Evolutionary conservation across 2,888 invertebrate species (phyloP).

Genomic region (Cephus sareptanus): DNA sequence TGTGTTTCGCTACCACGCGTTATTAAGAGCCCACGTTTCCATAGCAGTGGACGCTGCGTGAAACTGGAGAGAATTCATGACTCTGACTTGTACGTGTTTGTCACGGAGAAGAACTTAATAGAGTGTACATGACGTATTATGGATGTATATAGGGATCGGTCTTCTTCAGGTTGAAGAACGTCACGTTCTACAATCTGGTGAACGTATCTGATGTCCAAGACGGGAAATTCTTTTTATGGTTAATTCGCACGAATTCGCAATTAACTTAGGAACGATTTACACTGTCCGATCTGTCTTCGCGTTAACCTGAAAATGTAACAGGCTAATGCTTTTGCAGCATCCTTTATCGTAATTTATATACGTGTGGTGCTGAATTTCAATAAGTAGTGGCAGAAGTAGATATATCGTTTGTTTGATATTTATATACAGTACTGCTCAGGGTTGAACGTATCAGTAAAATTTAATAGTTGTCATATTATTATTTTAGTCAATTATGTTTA

Average conservation of each 20-base stretch:
- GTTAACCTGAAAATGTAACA: not conserved
- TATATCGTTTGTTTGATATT: not conserved
- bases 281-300: not conserved
- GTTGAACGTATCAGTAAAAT: not conserved
- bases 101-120: not conserved
- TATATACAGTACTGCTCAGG: not conserved
- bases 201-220: not conserved
- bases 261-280: not conserved
- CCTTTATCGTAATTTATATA: not conserved
- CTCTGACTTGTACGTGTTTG: not conserved
- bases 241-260: not conserved
- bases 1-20: not conserved
- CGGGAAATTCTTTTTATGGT: not conserved
- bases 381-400: not conserved
- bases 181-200: not conserved
- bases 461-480: not conserved
- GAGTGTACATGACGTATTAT: not conserved
- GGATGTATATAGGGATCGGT: not conserved
- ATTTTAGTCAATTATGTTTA: not conserved
- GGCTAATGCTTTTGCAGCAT: not conserved
- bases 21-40: not conserved
- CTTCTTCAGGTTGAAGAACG: not conserved
- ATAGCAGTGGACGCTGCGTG: not conserved
- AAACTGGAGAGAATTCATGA: not conserved
- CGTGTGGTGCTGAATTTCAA: not conserved